These are phyloP conservation scores for Eupelmus urozonus DNA, from an alignment of 2,888 invertebrate genomes.

Conservation along the genomic window DNA sequence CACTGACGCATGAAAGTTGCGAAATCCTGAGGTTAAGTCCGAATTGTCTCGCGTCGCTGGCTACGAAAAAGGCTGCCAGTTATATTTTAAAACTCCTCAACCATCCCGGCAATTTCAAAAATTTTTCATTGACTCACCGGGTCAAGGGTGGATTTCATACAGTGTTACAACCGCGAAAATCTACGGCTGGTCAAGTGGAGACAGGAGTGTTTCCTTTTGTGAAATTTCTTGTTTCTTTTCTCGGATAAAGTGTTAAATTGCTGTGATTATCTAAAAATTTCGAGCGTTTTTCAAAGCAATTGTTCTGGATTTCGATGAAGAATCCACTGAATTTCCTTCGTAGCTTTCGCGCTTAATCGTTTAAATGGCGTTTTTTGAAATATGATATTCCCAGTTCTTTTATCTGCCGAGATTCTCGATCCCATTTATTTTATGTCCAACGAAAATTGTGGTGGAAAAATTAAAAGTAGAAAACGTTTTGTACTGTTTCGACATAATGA, in stretches of 20 bases:
- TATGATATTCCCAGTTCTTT: no score
- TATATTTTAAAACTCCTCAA: background rate
- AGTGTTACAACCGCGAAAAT: slow-evolving; percentile 13
- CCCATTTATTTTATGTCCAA: no score
- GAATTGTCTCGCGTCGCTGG: background rate
- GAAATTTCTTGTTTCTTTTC: background rate
- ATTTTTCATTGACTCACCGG: slow-evolving; percentile 1
- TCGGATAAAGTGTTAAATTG: background rate
- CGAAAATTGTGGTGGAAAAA: no score
- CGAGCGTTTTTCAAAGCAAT: background rate
- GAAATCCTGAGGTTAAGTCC: slow-evolving; percentile 8
- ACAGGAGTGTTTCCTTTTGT: slow-evolving; percentile 18
- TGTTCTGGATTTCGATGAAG: background rate
- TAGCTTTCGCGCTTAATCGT: no score
- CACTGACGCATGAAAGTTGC: slow-evolving; percentile 27
- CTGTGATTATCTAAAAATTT: background rate
- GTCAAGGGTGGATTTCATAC: background rate
- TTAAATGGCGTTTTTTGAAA: background rate
- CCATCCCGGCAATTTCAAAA: slow-evolving; percentile 9
- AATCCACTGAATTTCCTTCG: no score
- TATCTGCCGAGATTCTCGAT: no score
- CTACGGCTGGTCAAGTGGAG: background rate
- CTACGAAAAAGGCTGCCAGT: background rate
- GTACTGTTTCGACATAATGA: no score
- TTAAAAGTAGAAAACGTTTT: no score